phyloP scores from a whole-genome alignment of 2,113 vertebrate species.

The Tragelaphus scriptus region DNA sequence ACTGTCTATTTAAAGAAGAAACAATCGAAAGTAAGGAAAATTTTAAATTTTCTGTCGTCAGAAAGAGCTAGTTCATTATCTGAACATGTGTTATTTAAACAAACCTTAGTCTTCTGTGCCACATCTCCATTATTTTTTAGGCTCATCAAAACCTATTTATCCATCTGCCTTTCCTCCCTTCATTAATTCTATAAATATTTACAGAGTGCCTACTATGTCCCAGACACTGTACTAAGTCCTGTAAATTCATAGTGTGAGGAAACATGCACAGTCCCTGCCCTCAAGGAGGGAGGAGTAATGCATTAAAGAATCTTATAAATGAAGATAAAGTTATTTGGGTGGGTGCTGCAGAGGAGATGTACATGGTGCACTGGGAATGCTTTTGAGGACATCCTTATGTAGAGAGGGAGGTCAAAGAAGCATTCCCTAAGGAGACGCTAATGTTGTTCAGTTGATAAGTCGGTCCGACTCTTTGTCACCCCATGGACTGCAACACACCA shows the following conservation, averaged over 20 bases:
- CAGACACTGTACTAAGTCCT: background rate
- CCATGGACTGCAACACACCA: background rate
- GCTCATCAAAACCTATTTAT: background rate
- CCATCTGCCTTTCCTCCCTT: background rate
- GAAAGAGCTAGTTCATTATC: background rate
- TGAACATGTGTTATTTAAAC: background rate
- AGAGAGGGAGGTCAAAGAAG: background rate
- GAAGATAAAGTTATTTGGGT: background rate
- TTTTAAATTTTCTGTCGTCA: background rate
- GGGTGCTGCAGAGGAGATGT: background rate
- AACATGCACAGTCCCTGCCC: background rate
- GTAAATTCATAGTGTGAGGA: background rate
- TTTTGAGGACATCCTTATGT: background rate
- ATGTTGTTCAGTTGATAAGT: background rate
- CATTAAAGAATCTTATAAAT: background rate
- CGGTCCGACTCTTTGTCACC: background rate
- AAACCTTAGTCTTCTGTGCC: background rate
- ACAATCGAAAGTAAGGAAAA: background rate
- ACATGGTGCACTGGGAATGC: background rate
- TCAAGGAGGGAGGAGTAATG: background rate
- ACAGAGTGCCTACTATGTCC: background rate
- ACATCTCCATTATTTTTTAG: background rate
- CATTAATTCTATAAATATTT: constrained; percentile 2
- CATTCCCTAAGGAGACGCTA: background rate
- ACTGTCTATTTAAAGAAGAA: background rate